These are phyloP conservation scores for Pithecia hirsuta DNA, from an alignment of 2,797 vertebrate genomes.

Conservation along the genomic window DNA sequence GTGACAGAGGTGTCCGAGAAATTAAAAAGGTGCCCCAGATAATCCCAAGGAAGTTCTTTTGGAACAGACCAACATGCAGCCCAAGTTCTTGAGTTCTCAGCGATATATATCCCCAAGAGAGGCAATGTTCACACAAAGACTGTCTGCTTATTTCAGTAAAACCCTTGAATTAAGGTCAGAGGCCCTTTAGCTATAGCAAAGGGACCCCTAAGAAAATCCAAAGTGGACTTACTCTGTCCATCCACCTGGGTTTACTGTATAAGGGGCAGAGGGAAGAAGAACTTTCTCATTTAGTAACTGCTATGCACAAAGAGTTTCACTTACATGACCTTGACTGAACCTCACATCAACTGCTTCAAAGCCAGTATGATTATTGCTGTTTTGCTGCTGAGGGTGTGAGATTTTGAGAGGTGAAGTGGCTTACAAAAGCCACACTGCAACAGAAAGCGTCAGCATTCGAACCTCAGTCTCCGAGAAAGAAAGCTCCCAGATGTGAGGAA, in stretches of 20 bases:
- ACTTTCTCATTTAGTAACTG: background rate
- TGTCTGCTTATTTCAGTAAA: background rate
- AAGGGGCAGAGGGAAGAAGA: background rate
- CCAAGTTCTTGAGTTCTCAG: background rate
- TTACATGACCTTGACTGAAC: background rate
- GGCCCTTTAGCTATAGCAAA: background rate
- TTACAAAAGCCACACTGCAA: background rate
- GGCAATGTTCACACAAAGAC: background rate
- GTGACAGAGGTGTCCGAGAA: constrained; percentile 64
- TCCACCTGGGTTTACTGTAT: background rate
- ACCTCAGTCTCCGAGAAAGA: background rate
- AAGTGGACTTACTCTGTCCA: background rate
- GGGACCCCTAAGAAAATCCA: background rate
- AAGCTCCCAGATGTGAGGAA: background rate
- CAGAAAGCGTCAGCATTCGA: background rate
- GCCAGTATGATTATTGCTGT: background rate
- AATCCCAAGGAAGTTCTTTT: background rate
- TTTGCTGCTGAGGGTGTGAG: background rate
- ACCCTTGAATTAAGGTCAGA: background rate
- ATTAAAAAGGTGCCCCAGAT: constrained; percentile 23
- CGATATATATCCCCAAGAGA: background rate
- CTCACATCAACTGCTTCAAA: background rate
- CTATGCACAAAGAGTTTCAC: background rate
- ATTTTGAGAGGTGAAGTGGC: background rate
- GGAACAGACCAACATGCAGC: background rate